Base-by-base conservation (phyloP, 2,888 invertebrate species). In the Petrolisthes cinctipes region DNA sequence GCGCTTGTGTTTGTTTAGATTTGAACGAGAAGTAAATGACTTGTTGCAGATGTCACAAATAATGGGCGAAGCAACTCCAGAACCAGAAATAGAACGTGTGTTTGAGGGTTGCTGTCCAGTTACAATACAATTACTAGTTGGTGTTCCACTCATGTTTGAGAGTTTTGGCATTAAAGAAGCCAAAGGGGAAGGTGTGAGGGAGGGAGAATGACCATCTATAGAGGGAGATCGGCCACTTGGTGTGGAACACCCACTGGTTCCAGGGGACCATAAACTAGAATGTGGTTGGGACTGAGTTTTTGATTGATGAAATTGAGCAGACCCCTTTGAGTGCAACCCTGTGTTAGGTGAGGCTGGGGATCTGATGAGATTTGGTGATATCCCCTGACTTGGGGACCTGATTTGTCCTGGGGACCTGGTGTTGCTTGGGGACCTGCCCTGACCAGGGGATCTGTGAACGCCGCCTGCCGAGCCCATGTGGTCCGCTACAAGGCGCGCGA, bases 401-500 rank as follows among this genome's bases (percentile, higher is more conserved):
- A 78, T 78, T 54, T 87, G 78, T 83, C 86, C 86, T 54, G 86
- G 86, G 86, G 86, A 83, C 68, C 80, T 87, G 83, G 83, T 81
- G 81, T 83, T 87, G 84, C 83, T 75, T 66, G 87, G 87, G 83
- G 87, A 84, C 75, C 81, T 87, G 84, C 87, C 87, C 81, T 84
- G 88, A 51, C 83, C 88, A 57, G 85, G 83, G 54, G 86, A 66
- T 73, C 83, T 88, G 83, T 82, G 83, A 82, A 76, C 82, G 82
- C 89, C 82, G 85, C 87, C 89, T 53, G 83, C 83, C 84, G 89
- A 54, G 82, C 84, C 87, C 87, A 84, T 78, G 85, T 85, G 87
- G 89, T 89, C 89, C 78, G 89, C 85, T 87, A 87, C 89, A 82
- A 89, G 89, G 89, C 89, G 87, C 79, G 89, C 89, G 87, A 87